Percentiles rank a stretch among this genome's conserved stretches.
These are phyloP conservation scores for Sula dactylatra DNA, from an alignment of 2,113 vertebrate genomes.

Conservation along the genomic window DNA sequence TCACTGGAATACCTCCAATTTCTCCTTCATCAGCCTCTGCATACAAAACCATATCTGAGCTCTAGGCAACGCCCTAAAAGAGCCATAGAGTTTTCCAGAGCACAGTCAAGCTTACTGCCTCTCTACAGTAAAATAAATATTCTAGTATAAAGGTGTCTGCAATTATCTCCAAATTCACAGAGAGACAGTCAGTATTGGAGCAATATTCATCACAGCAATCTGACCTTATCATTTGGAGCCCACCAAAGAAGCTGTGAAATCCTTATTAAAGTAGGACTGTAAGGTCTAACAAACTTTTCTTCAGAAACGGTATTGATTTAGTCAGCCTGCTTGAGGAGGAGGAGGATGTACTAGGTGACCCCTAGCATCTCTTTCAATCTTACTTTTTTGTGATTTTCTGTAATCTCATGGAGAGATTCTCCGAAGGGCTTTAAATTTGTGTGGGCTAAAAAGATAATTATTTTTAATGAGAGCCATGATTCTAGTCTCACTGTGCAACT, in stretches of 20 bases:
- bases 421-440: neutral
- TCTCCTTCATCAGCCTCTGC: neutral
- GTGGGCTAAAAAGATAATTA: neutral
- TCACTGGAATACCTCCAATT: neutral
- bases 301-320: neutral
- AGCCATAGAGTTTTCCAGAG: neutral
- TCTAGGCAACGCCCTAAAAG: neutral
- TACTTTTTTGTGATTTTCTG: neutral
- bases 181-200: neutral
- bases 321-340: neutral
- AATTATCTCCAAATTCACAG: neutral
- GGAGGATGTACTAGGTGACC: neutral
- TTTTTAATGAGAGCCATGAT: conserved; percentile 14
- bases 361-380: neutral
- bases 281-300: neutral
- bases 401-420: neutral
- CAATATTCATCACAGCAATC: neutral
- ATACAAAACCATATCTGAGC: neutral
- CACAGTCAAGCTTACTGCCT: neutral
- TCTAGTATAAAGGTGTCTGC: neutral
- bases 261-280: neutral
- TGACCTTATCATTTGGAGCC: neutral
- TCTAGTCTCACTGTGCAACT: neutral
- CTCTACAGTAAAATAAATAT: neutral
- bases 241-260: neutral